Evolutionary conservation across 2,888 invertebrate genomes (phyloP).

Genomic region (Ophonus ardosiacus): DNA sequence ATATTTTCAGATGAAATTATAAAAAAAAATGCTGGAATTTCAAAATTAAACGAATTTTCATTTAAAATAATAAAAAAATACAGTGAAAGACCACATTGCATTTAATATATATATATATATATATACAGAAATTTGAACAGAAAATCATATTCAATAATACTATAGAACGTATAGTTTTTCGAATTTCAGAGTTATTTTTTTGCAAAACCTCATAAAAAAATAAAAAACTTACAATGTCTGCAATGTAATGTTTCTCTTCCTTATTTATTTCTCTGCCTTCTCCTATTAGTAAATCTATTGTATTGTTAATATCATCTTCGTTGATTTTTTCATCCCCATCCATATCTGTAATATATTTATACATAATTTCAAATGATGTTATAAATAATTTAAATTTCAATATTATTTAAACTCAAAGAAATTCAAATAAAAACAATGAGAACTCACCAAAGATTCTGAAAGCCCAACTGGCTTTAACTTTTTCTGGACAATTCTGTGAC

Average conservation of each 20-base stretch:
- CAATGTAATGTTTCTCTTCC: constrained; percentile 77
- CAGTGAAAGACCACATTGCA: too few species aligned
- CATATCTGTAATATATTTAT: constrained; percentile 76
- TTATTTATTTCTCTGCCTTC: constrained; percentile 73
- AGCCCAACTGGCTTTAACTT: constrained; percentile 87
- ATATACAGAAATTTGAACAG: background rate
- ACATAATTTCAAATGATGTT: background rate
- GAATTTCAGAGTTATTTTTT: too few species aligned
- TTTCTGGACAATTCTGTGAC: constrained; percentile 83
- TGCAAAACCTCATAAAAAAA: too few species aligned
- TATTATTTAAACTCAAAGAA: background rate
- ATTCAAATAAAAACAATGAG: background rate
- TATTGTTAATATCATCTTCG: constrained; percentile 77
- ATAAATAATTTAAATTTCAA: background rate
- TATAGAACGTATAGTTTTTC: too few species aligned
- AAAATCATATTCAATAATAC: too few species aligned
- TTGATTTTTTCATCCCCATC: constrained; percentile 81
- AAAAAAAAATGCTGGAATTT: too few species aligned
- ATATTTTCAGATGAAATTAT: too few species aligned
- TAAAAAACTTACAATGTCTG: constrained; percentile 77
- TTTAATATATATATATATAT: background rate
- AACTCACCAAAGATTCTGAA: constrained; percentile 85
- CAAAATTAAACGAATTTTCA: too few species aligned
- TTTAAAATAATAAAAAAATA: too few species aligned
- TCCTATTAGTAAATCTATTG: constrained; percentile 77